Percentiles rank a stretch among this genome's conserved stretches.
phyloP scores from a whole-genome alignment of 2,113 vertebrate species.

The Ibidorhyncha struthersii region DNA sequence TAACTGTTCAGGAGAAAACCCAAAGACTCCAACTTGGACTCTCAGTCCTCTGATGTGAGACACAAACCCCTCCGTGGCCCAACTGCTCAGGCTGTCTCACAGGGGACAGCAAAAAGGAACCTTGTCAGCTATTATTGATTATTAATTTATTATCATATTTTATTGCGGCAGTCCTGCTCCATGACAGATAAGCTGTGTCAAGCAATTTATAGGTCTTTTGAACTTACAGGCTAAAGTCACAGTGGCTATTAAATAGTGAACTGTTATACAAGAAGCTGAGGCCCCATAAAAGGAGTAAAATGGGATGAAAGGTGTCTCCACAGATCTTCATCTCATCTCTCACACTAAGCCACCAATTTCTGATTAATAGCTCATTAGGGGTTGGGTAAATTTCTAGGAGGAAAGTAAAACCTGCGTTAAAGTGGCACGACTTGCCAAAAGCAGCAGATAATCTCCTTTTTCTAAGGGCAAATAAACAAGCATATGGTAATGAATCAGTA shows the following conservation, averaged over 20 bases:
- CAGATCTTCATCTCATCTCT: constrained; percentile 25
- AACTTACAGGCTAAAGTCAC: constrained; percentile 49
- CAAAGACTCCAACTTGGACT: not conserved
- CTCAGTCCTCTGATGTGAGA: not conserved
- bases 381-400: not conserved
- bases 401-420: not conserved
- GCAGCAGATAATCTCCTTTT: not conserved
- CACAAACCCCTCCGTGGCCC: not conserved
- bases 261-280: constrained; percentile 29
- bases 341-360: not conserved
- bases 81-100: not conserved
- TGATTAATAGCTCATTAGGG: constrained; percentile 34
- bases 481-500: not conserved
- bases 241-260: constrained; percentile 33
- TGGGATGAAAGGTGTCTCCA: constrained; percentile 30
- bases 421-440: not conserved
- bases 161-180: constrained; percentile 31
- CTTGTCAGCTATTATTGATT: constrained; percentile 41
- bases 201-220: constrained; percentile 47
- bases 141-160: constrained; percentile 52
- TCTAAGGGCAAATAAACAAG: not conserved
- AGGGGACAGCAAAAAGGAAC: not conserved
- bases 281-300: constrained; percentile 43
- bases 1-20: not conserved
- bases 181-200: constrained; percentile 26